phyloP scores from a whole-genome alignment of 1,140 invertebrate genomes.

The Achatina immaculata region DNA sequence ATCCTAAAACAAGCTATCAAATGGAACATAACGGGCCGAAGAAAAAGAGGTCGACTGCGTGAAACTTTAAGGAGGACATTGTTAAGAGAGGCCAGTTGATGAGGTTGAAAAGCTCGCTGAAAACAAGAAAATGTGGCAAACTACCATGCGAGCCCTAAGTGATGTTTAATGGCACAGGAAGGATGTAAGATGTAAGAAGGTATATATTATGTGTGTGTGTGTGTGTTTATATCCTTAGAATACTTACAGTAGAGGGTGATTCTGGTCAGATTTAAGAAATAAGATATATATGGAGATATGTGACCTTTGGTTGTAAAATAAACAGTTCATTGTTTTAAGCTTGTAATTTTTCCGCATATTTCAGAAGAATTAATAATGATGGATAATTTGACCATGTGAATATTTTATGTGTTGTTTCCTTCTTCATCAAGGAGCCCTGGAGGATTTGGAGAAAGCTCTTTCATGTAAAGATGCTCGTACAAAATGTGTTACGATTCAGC shows the following conservation, averaged over 20 bases:
- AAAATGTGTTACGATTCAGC: constrained; percentile 98
- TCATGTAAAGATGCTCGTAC: constrained; percentile 92
- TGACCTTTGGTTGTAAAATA: background rate
- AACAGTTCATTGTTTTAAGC: background rate
- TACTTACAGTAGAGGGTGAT: background rate
- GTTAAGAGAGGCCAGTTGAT: too few species aligned
- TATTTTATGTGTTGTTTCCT: background rate
- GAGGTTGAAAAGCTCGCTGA: too few species aligned
- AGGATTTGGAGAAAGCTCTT: constrained; percentile 94
- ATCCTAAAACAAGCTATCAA: too few species aligned
- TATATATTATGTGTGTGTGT: too few species aligned
- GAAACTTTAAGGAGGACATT: too few species aligned
- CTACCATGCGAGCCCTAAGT: too few species aligned
- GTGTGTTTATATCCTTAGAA: background rate
- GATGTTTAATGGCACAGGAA: too few species aligned
- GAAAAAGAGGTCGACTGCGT: too few species aligned
- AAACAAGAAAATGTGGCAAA: too few species aligned
- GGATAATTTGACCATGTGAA: background rate
- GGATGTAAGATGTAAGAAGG: too few species aligned
- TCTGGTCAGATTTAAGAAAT: background rate
- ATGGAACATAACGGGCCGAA: too few species aligned
- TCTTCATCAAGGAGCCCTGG: constrained; percentile 80
- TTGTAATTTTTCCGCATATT: background rate
- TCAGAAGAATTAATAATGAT: background rate
- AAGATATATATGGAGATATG: background rate